phyloP scores from a whole-genome alignment of 2,797 vertebrate species.

The Pseudomugil tenellus region DNA sequence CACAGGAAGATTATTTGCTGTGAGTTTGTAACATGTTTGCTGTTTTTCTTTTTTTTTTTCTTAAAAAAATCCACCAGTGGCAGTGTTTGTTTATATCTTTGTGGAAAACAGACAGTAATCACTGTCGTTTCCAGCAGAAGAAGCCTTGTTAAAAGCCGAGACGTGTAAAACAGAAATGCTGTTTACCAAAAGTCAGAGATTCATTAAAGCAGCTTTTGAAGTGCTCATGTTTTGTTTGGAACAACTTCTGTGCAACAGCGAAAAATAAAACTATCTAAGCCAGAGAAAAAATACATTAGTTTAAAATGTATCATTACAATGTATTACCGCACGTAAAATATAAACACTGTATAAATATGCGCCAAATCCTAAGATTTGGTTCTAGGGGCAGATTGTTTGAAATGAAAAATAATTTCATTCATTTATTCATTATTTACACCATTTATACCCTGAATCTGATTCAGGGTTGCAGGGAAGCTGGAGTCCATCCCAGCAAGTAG shows the following conservation, averaged over 20 bases:
- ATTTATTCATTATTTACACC: no score
- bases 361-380: no score
- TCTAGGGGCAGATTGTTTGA: no score
- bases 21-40: constrained; percentile 9
- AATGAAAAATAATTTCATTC: no score
- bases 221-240: not conserved
- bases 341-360: no score
- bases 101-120: constrained; percentile 14
- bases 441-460: no score
- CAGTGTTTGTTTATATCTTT: constrained; percentile 34
- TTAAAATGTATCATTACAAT: no score
- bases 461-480: no score
- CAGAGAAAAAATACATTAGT: not conserved
- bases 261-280: not conserved
- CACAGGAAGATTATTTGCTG: constrained; percentile 1
- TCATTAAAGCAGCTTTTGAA: constrained; percentile 18
- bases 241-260: constrained; percentile 14
- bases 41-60: constrained; percentile 8
- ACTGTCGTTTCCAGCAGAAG: constrained; percentile 10
- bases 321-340: no score
- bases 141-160: constrained; percentile 16
- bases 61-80: constrained; percentile 1
- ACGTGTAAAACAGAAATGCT: constrained; percentile 13
- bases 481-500: no score
- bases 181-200: constrained; percentile 17